Conservation (phyloP, 2,888 invertebrate genomes). For the Napeogenes sylphis region DNA sequence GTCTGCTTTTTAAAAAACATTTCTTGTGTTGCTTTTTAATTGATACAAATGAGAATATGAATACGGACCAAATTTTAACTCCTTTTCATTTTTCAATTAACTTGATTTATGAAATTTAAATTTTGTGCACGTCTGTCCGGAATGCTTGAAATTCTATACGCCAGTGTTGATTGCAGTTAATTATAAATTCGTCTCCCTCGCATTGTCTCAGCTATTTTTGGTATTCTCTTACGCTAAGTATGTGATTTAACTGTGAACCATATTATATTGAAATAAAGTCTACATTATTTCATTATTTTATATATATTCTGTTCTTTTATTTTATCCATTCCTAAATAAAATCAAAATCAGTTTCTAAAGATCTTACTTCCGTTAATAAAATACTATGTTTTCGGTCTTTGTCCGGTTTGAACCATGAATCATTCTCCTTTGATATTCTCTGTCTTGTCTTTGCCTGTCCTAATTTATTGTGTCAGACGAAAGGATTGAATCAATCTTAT, state of each 20-base stretch:
- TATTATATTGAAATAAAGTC: conserved; percentile 29
- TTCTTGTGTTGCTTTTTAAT: too few relatives aligned
- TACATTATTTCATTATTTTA: conserved; percentile 27
- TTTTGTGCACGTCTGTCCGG: conserved; percentile 48
- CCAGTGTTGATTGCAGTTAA: conserved; percentile 78
- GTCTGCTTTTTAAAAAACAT: too few relatives aligned
- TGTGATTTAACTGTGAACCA: conserved; percentile 24
- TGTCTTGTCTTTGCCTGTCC: background rate
- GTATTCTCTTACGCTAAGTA: conserved; percentile 27
- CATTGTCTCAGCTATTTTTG: conserved; percentile 68
- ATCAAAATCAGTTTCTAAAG: conserved; percentile 66
- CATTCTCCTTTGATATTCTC: conserved; percentile 21
- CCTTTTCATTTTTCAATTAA: conserved; percentile 1
- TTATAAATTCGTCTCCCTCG: conserved; percentile 75
- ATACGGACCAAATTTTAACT: too few relatives aligned
- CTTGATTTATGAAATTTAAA: conserved; percentile 13
- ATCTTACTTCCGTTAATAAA: conserved; percentile 70
- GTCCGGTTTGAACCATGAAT: conserved; percentile 40
- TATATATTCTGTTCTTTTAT: conserved; percentile 53
- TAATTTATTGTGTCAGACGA: too few relatives aligned
- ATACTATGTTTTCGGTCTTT: conserved; percentile 45
- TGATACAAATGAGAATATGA: too few relatives aligned
- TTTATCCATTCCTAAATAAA: conserved; percentile 65
- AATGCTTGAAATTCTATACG: conserved; percentile 74
- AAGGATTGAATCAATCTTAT: too few relatives aligned